Conservation (phyloP, 2,888 invertebrate genomes). For the Perdita meconis region DNA sequence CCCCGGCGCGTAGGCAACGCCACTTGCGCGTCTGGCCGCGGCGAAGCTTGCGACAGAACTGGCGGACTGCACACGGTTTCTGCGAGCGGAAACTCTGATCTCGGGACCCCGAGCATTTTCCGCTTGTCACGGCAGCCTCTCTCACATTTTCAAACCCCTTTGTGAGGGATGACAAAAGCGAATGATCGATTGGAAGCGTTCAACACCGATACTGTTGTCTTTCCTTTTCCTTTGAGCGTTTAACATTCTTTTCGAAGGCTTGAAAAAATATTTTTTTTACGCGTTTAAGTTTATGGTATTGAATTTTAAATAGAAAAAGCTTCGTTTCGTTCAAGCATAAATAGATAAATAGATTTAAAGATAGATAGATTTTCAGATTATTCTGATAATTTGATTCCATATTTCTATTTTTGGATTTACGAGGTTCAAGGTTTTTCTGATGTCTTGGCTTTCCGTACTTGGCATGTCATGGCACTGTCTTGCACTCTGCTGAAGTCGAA, state of each 20-base stretch:
- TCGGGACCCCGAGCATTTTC: conserved; percentile 41
- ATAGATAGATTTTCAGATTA: not conserved
- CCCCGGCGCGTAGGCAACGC: conserved; percentile 73
- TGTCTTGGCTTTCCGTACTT: conserved; percentile 15
- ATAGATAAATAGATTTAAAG: no score
- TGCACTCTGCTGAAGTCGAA: conserved; percentile 50
- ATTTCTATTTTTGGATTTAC: not conserved
- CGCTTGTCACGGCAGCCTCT: conserved; percentile 2
- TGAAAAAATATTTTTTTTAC: not conserved
- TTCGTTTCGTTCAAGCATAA: not conserved
- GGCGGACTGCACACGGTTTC: conserved; percentile 61
- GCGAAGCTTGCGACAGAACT: conserved; percentile 80
- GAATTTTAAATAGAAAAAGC: not conserved
- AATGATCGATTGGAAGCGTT: conserved; percentile 1
- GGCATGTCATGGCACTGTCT: conserved; percentile 50
- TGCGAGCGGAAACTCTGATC: conserved; percentile 50
- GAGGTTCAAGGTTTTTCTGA: not conserved
- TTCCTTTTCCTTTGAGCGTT: not conserved
- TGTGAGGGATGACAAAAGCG: not conserved
- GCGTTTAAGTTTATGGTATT: not conserved
- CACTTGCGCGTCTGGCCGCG: conserved; percentile 74
- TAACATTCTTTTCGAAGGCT: not conserved
- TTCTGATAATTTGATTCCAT: not conserved
- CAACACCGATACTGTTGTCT: not conserved
- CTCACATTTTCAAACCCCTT: conserved; percentile 11